Base-by-base conservation (phyloP, 2,797 vertebrate species). In the Arnoldichthys spilopterus region DNA sequence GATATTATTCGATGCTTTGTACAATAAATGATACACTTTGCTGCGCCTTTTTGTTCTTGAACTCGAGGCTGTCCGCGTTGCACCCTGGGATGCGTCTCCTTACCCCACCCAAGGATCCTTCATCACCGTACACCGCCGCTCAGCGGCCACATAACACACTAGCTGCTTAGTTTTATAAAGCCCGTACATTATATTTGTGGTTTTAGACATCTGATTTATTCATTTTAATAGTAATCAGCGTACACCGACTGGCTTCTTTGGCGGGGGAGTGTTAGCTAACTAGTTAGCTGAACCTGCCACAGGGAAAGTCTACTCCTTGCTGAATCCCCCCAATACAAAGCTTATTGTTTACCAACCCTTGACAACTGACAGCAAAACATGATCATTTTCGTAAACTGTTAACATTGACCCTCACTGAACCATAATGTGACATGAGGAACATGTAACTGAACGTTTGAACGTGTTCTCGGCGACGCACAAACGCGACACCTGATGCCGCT, bases 41-140 rank as follows among this genome's bases (percentile, higher is more conserved):
- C 8, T 20, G 59, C 16, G 6, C 15, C 30, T 32, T 64, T 64
- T 5, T 37, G 32, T 40, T 20, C 34, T 6, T 64, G 22, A n/a
- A 40, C n/a, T 40, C 8, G 20, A 12, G 2, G 18, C 62, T 64
- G 8, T 64, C 34, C 59, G 72, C 79, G 63, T 71, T 81, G 77
- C 84, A 83, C 72, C 67, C 77, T 77, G 81, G 87, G 85, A 88
- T 82, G 77, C 51, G 80, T 74, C 79, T 82, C 76, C 63, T 64
- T 5, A 78, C 85, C 83, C 81, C 85, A 85, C 87, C 87, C 87
- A 83, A 72, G 67, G 20, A 53, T 51, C 73, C 72, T 40, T 75
- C 67, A 78, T 45, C 26, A 64, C 24, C 16, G 4, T 6, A 80
- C 66, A 59, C 53, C 30, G 74, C 72, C 73, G 56, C 74, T 28